A percentile compares a stretch with the other conserved stretches of the same genome.
Evolutionary conservation across 2,888 invertebrate species (phyloP).

Genomic region (Trichopoda pennipes): DNA sequence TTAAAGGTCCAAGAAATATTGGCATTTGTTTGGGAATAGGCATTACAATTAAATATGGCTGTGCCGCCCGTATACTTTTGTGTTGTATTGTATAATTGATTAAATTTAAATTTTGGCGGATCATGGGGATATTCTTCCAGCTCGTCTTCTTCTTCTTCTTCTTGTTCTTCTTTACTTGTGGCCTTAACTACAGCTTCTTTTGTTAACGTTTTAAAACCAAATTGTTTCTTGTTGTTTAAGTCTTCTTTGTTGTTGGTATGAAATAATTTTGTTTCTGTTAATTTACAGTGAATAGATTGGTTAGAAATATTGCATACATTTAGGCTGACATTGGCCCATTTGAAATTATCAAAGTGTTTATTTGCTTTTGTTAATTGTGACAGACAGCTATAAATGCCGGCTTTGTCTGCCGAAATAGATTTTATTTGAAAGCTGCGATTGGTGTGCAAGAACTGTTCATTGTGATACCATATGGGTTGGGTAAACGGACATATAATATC

Average conservation of each 20-base stretch:
- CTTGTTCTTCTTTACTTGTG: slow-evolving; percentile 24
- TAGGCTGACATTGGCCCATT: slow-evolving; percentile 77
- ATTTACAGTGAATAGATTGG: slow-evolving; percentile 13
- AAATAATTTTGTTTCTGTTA: neutral
- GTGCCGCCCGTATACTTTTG: slow-evolving; percentile 89
- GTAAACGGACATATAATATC: slow-evolving; percentile 59
- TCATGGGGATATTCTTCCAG: neutral
- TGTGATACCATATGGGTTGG: slow-evolving; percentile 72
- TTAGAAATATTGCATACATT: slow-evolving; percentile 68
- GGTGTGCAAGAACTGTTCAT: slow-evolving; percentile 61
- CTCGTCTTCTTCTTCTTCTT: slow-evolving; percentile 25
- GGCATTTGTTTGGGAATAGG: slow-evolving; percentile 85
- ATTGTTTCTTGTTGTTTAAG: slow-evolving; percentile 8
- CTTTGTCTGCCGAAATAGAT: slow-evolving; percentile 68
- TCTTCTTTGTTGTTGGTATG: slow-evolving; percentile 1
- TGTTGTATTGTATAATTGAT: slow-evolving; percentile 61
- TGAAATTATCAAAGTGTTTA: slow-evolving; percentile 74
- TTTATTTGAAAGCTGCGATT: slow-evolving; percentile 68
- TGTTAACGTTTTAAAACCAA: neutral
- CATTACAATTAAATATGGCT: slow-evolving; percentile 87
- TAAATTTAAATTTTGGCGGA: slow-evolving; percentile 56
- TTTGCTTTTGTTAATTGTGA: slow-evolving; percentile 62
- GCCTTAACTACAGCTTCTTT: neutral
- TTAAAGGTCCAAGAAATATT: slow-evolving; percentile 93
- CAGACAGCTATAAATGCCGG: slow-evolving; percentile 76